Evolutionary conservation across 30 jellyfish, hydroid and myxozoan genomes (phyloP).

Genomic region (Catostylus mosaicus): DNA sequence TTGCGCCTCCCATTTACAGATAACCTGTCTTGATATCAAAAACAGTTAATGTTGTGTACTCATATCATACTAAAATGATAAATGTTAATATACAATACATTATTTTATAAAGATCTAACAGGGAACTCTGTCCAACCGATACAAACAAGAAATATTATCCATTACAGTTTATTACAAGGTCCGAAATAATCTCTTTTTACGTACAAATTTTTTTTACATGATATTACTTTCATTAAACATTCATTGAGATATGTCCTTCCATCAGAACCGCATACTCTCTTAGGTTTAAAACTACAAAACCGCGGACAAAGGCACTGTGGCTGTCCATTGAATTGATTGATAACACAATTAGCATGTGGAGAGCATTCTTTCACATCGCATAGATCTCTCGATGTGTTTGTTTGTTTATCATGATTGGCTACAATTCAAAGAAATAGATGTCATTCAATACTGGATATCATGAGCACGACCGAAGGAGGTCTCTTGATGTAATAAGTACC

Average conservation of each 20-base stretch:
- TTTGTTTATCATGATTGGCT: not conserved
- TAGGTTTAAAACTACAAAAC: conserved; percentile 35
- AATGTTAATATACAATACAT: no score
- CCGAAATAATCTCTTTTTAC: conserved; percentile 25
- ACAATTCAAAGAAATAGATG: not conserved
- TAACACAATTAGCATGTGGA: conserved; percentile 48
- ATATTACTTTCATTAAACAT: conserved; percentile 52
- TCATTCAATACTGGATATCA: no score
- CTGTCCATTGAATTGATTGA: conserved; percentile 50
- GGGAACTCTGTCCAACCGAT: no score
- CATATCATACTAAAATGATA: no score
- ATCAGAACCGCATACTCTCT: conserved; percentile 58
- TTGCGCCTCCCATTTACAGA: no score
- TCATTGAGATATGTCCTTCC: conserved; percentile 65
- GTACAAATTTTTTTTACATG: conserved; percentile 48
- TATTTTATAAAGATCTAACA: no score
- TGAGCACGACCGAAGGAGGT: no score
- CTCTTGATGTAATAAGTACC: no score
- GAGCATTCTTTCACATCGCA: conserved; percentile 50
- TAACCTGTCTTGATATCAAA: no score
- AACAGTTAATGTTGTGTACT: no score
- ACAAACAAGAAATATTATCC: no score
- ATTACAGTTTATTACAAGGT: conserved; percentile 15
- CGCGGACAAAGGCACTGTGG: conserved; percentile 73
- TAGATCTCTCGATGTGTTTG: conserved; percentile 1